phyloP scores from a whole-genome alignment of 2,113 vertebrate species.

The Marmota flaviventris region DNA sequence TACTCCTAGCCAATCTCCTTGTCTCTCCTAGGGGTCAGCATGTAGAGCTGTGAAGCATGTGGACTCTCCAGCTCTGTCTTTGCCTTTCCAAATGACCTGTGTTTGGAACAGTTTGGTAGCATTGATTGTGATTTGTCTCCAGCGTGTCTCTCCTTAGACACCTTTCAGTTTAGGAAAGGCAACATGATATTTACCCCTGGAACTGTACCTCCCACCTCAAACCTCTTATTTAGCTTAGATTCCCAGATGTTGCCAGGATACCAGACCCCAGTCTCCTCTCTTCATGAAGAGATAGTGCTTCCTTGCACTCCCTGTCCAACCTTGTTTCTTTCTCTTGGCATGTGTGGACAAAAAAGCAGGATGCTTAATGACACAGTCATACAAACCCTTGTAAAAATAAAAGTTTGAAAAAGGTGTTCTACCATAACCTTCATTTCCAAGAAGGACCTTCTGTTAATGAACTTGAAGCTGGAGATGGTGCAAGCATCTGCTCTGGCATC shows the following conservation, averaged over 20 bases:
- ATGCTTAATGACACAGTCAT: neutral
- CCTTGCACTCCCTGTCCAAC: neutral
- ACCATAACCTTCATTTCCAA: neutral
- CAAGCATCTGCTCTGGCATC: neutral
- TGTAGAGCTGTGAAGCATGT: neutral
- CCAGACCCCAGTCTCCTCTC: neutral
- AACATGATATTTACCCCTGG: accelerated
- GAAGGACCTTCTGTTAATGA: neutral
- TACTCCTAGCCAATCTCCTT: neutral
- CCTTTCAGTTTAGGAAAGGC: neutral
- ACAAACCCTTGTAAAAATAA: neutral
- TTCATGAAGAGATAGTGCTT: neutral
- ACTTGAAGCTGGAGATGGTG: neutral
- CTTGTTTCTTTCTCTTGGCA: neutral
- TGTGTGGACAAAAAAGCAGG: neutral
- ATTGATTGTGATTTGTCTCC: neutral
- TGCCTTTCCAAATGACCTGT: neutral
- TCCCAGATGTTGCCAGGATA: neutral
- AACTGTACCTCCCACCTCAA: neutral
- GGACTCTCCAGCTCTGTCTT: neutral
- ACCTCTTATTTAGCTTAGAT: neutral
- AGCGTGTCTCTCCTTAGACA: neutral
- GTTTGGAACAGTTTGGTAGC: neutral
- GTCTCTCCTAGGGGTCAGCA: neutral
- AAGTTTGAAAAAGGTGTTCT: neutral